Conservation (phyloP, 1,140 invertebrate species). For the Euglossa dilemma region DNA sequence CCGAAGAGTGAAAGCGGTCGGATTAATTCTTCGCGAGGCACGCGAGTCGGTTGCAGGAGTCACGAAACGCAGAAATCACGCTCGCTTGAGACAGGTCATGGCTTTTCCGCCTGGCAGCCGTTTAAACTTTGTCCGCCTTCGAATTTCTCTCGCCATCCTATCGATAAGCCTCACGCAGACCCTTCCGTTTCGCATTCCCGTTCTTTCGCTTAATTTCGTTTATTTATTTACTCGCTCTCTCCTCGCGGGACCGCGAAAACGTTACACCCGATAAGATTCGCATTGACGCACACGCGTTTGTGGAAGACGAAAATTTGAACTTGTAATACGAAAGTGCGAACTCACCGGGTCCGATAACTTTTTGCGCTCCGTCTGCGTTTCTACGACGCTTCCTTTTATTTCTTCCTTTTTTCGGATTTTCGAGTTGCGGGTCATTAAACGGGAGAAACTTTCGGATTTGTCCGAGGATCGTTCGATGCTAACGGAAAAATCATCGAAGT, state of each 20-base stretch:
- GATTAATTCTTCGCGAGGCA: neutral
- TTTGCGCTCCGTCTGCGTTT: neutral
- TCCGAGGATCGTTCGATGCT: neutral
- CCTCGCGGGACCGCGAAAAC: neutral
- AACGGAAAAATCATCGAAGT: too few relatives aligned
- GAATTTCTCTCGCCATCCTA: neutral
- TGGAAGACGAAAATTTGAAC: neutral
- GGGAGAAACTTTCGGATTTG: neutral
- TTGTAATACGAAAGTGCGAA: neutral
- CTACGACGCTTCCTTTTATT: too few relatives aligned
- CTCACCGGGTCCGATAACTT: neutral
- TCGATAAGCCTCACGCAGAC: neutral
- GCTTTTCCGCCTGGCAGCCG: slow-evolving; percentile 40
- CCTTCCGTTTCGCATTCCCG: neutral
- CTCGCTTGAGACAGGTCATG: slow-evolving; percentile 77
- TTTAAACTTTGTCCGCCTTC: slow-evolving; percentile 7
- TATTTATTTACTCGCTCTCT: too few relatives aligned
- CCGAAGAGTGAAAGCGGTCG: slow-evolving; percentile 35
- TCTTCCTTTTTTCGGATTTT: neutral
- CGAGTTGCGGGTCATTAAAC: neutral
- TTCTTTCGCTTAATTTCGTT: neutral
- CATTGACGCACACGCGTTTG: neutral
- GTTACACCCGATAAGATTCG: neutral
- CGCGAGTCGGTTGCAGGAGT: neutral
- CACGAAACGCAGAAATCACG: slow-evolving; percentile 9